Percentiles rank a stretch among this genome's conserved stretches.
Evolutionary conservation across 2,888 invertebrate genomes (phyloP).

Genomic region (Heterodera filipjevi): DNA sequence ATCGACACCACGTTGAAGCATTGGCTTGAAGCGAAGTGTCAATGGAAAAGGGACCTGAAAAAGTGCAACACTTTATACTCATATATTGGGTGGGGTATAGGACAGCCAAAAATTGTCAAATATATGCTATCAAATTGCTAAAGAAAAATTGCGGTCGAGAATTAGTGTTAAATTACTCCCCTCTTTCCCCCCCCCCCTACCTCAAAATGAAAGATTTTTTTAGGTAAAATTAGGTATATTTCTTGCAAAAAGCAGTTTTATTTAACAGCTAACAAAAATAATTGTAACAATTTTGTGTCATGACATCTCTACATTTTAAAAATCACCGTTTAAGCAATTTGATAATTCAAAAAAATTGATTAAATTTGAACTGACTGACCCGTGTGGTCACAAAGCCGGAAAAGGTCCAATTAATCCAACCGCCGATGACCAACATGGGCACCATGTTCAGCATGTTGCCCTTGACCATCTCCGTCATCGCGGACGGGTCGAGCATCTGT

Average conservation of each 20-base stretch:
- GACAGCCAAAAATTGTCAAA: too few species aligned
- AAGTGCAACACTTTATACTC: not conserved
- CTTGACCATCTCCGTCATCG: constrained; percentile 99
- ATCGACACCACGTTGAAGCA: constrained; percentile 97
- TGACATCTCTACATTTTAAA: too few species aligned
- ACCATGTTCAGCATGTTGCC: constrained; percentile 86
- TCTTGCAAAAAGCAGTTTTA: not conserved
- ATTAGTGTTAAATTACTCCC: too few species aligned
- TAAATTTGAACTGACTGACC: constrained; percentile 50
- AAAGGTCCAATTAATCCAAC: constrained; percentile 99
- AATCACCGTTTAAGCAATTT: too few species aligned
- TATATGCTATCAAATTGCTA: too few species aligned
- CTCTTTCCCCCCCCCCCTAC: too few species aligned
- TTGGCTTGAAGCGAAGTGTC: constrained; percentile 92
- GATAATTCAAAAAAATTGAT: too few species aligned
- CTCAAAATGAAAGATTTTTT: too few species aligned
- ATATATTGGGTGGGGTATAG: too few species aligned
- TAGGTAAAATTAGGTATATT: not conserved
- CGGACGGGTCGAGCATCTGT: constrained; percentile 76
- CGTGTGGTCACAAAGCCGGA: constrained; percentile 97
- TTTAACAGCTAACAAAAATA: too few species aligned
- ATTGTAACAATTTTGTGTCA: too few species aligned
- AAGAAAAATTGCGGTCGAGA: too few species aligned
- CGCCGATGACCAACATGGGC: constrained; percentile 98
- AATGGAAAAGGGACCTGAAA: constrained; percentile 95